phyloP scores from a whole-genome alignment of 2,797 vertebrate species.

The Choloepus didactylus region DNA sequence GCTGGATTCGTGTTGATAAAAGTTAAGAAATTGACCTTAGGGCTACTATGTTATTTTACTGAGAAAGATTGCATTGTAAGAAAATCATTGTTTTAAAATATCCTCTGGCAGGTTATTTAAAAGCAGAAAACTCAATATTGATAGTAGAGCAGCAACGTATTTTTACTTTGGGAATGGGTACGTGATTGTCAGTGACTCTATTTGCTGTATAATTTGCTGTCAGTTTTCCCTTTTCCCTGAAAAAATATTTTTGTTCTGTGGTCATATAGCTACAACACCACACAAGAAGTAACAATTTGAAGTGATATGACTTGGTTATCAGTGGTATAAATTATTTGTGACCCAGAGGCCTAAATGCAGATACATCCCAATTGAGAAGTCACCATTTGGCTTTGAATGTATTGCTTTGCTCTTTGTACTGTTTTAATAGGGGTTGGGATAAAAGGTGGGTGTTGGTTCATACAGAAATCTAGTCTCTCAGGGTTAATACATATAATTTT shows the following conservation, averaged over 20 bases:
- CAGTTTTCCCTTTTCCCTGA: background rate
- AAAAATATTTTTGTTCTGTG: constrained; percentile 48
- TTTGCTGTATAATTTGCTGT: background rate
- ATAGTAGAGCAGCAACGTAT: background rate
- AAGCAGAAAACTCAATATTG: background rate
- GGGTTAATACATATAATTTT: background rate
- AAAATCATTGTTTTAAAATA: background rate
- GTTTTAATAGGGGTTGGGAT: background rate
- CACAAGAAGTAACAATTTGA: background rate
- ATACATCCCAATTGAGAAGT: background rate
- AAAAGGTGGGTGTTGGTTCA: background rate
- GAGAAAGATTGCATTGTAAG: background rate
- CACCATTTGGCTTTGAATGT: background rate
- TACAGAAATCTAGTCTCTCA: background rate
- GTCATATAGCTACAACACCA: background rate
- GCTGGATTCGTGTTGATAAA: constrained; percentile 17
- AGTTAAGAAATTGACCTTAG: background rate
- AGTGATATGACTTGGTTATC: constrained; percentile 30
- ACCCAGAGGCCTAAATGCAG: constrained; percentile 20
- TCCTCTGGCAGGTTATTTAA: background rate
- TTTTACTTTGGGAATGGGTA: background rate
- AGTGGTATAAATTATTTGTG: constrained; percentile 16
- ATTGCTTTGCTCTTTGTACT: background rate
- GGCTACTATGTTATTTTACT: background rate
- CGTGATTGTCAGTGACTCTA: background rate